Base-by-base conservation (phyloP, 2,113 vertebrate genomes). In the Dromaius novaehollandiae region DNA sequence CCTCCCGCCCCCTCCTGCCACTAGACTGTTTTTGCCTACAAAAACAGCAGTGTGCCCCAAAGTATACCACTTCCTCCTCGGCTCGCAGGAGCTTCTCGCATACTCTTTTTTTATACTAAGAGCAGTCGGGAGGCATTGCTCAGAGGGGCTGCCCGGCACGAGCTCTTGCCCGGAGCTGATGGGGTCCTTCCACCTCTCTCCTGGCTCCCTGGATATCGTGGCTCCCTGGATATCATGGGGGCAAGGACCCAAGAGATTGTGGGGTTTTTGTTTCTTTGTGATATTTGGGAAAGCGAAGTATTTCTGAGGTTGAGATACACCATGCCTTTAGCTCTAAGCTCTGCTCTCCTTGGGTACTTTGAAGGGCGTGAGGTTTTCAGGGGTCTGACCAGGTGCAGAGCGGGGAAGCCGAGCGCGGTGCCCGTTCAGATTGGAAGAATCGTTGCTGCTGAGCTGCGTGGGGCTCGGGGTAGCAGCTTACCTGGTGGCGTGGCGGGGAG, bases 171-270 rank as follows among this genome's bases (percentile, higher is more conserved):
- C 15, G 1, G 6, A 75, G 13, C 26, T 5, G 0, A 0, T 14
- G 32, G 21, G 9, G 22, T 26, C 24, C 18, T 24, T 90, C 18
- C 26, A 30, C 24, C 38, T 14, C 48, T 34, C 13, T 69, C 64
- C 21, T 2, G 2, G 15, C n/a, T 69, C 81, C 34, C 25, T 80
- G 2, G 0, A 34, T 81, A 70, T 6, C 3, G 15, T 0, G 61
- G 8, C n/a, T 69, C 81, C 34, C 25, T 80, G 2, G 0, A 34
- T 81, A 70, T 6, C 3, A 17, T 0, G 61, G 8, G 34, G 38
- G 25, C 2, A 71, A 36, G 36, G 36, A 13, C 0, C 0, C 9
- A 30, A 53, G 19, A 68, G 74, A 30, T 36, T 81, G 64, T 51
- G 34, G 36, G 48, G 30, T 1, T 55, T 78, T 92, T 55, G 11